phyloP scores from a whole-genome alignment of 2,113 vertebrate genomes.

The Cisticola juncidis region DNA sequence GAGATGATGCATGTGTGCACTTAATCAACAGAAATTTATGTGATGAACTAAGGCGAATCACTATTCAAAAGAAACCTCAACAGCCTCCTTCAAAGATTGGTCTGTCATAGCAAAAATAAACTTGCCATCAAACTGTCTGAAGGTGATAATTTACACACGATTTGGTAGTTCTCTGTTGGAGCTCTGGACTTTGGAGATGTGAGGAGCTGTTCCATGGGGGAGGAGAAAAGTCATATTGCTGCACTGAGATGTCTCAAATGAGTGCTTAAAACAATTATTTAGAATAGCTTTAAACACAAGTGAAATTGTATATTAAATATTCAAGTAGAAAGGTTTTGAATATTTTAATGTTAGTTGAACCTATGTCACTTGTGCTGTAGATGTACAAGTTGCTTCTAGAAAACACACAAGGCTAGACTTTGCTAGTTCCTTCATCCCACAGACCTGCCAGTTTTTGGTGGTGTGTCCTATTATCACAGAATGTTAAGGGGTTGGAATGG shows the following conservation, averaged over 20 bases:
- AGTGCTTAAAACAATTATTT: background rate
- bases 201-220: background rate
- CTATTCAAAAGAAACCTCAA: background rate
- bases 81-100: background rate
- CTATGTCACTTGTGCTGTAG: background rate
- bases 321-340: background rate
- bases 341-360: background rate
- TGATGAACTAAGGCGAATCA: background rate
- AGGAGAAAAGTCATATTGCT: background rate
- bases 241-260: background rate
- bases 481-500: background rate
- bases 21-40: background rate
- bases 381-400: background rate
- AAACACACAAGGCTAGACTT: background rate
- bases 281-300: background rate
- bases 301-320: background rate
- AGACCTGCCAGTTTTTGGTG: background rate
- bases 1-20: background rate
- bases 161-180: background rate
- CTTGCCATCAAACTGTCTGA: background rate
- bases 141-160: background rate
- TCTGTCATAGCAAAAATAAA: background rate
- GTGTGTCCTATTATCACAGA: background rate
- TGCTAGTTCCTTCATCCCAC: background rate
- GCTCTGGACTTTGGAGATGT: background rate